Conservation (phyloP, 2,888 invertebrate species). For the Sphinx pinastri region DNA sequence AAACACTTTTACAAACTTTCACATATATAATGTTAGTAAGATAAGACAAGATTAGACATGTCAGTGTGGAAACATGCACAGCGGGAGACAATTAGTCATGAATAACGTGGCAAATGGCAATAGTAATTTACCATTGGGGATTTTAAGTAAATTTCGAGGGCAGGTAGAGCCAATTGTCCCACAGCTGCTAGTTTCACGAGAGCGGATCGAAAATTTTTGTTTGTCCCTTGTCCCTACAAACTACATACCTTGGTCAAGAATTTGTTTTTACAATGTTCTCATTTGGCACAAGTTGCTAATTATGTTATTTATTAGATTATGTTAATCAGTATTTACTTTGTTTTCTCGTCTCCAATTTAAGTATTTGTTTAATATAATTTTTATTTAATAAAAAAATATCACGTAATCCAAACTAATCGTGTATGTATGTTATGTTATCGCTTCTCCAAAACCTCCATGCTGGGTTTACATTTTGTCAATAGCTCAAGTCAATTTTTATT, state of each 20-base stretch:
- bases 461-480: too few relatives aligned
- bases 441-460: too few relatives aligned
- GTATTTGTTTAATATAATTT: too few relatives aligned
- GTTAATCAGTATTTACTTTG: too few relatives aligned
- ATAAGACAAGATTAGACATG: background rate
- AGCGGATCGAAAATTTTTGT: slow-evolving; percentile 1
- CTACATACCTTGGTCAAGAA: background rate
- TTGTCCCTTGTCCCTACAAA: too few relatives aligned
- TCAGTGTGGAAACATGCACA: background rate
- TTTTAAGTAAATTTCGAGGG: slow-evolving; percentile 9
- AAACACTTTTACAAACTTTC: too few relatives aligned
- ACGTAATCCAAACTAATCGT: too few relatives aligned
- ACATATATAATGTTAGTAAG: too few relatives aligned
- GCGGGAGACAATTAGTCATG: slow-evolving; percentile 17
- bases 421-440: too few relatives aligned
- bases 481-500: too few relatives aligned
- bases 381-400: too few relatives aligned
- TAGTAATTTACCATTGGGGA: slow-evolving; percentile 7
- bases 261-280: background rate
- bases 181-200: background rate
- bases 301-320: background rate
- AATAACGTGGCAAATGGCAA: background rate
- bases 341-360: too few relatives aligned
- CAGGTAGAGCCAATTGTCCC: slow-evolving; percentile 5
- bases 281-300: background rate